phyloP scores from a whole-genome alignment of 37 sponge, comb jelly and placozoan species.

The Mnemiopsis leidyi region DNA sequence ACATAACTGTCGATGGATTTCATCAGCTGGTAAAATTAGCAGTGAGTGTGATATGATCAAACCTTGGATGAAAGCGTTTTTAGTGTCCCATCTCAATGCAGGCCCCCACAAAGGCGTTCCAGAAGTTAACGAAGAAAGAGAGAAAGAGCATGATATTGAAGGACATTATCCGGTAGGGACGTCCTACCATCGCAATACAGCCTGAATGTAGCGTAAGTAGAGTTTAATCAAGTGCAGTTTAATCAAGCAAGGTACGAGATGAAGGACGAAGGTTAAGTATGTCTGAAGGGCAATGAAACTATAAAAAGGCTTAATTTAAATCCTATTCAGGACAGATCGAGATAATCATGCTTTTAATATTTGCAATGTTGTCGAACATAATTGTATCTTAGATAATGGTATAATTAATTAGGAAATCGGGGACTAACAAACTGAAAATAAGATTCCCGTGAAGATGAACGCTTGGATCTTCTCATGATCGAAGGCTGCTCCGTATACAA shows the following conservation, averaged over 20 bases:
- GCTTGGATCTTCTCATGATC: constrained; percentile 27
- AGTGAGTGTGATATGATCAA: neutral
- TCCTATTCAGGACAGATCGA: neutral
- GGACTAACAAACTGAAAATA: constrained; percentile 19
- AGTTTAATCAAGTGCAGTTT: too few relatives aligned
- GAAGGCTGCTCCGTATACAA: constrained; percentile 1
- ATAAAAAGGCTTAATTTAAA: too few relatives aligned
- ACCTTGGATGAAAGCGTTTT: constrained; percentile 51
- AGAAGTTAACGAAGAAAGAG: constrained; percentile 63
- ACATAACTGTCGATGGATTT: too few relatives aligned
- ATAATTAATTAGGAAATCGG: too few relatives aligned
- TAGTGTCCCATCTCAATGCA: constrained; percentile 39
- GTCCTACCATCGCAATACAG: neutral
- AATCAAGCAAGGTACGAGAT: too few relatives aligned
- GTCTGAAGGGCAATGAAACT: too few relatives aligned
- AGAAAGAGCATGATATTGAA: constrained; percentile 13
- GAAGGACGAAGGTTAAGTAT: too few relatives aligned
- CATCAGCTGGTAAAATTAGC: too few relatives aligned
- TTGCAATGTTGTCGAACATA: too few relatives aligned
- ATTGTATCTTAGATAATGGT: too few relatives aligned
- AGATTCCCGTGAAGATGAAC: neutral
- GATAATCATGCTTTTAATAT: neutral
- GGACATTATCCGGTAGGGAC: constrained; percentile 17
- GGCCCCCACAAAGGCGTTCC: constrained; percentile 33
- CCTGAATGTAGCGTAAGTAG: too few relatives aligned